A percentile compares a stretch with the other conserved stretches of the same genome.
Conservation (phyloP, 2,888 invertebrate species). For the Leucophenga montana region DNA sequence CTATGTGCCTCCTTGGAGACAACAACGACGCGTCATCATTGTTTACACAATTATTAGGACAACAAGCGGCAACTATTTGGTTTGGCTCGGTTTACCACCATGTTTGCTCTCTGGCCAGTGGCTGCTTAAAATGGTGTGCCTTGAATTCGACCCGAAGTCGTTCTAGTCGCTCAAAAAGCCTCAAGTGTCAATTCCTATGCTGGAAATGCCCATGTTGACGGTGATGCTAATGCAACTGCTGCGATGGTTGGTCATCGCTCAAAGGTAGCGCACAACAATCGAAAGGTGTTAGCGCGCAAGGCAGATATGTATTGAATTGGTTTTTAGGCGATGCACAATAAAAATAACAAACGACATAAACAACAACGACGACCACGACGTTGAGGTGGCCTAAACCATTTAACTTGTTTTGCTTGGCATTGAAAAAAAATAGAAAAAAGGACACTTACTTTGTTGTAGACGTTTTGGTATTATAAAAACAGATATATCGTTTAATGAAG, state of each 20-base stretch:
- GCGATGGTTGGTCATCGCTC: background rate
- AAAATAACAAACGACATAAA: background rate
- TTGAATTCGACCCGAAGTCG: too few relatives aligned
- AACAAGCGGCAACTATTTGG: constrained; percentile 53
- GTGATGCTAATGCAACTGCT: background rate
- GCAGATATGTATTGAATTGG: background rate
- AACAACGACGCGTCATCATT: constrained; percentile 62
- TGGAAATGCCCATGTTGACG: background rate
- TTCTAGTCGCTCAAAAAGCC: background rate
- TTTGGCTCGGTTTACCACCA: constrained; percentile 5
- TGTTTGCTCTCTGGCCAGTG: background rate
- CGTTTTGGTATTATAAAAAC: too few relatives aligned
- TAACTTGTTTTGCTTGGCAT: constrained; percentile 1
- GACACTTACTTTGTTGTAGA: background rate
- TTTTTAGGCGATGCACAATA: background rate
- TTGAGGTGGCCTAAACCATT: constrained; percentile 4
- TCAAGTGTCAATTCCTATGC: constrained; percentile 19
- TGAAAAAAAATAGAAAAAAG: background rate
- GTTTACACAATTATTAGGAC: constrained; percentile 71
- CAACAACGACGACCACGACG: background rate
- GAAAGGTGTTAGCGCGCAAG: constrained; percentile 16
- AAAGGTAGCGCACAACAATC: background rate
- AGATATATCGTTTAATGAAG: too few relatives aligned
- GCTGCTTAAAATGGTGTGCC: background rate
- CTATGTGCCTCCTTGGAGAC: constrained; percentile 40